Evolutionary conservation across 2,888 invertebrate species (phyloP).

Genomic region (Oxytorus armatus): DNA sequence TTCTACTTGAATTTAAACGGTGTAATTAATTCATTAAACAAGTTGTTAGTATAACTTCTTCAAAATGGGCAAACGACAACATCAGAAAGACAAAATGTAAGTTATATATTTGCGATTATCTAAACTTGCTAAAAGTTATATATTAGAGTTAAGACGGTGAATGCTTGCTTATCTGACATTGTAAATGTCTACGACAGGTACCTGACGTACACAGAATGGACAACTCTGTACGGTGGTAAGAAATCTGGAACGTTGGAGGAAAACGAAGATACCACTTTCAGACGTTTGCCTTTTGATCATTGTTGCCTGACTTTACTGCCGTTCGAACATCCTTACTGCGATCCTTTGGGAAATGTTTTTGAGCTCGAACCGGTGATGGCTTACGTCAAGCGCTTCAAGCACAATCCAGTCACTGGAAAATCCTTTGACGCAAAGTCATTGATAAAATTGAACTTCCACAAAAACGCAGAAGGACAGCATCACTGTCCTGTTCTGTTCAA

Average conservation of each 20-base stretch:
- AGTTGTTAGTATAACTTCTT: not conserved
- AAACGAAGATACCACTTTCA: slow-evolving; percentile 92
- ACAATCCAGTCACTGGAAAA: slow-evolving; percentile 97
- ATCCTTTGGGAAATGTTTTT: slow-evolving; percentile 95
- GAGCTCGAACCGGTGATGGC: slow-evolving; percentile 94
- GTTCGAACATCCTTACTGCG: slow-evolving; percentile 96
- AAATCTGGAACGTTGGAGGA: slow-evolving; percentile 88
- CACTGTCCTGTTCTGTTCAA: slow-evolving; percentile 98
- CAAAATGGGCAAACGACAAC: slow-evolving; percentile 96
- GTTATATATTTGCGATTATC: slow-evolving; percentile 74
- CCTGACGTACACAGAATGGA: slow-evolving; percentile 95
- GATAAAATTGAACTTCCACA: slow-evolving; percentile 94
- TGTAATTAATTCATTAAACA: not conserved
- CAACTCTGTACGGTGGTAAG: slow-evolving; percentile 95
- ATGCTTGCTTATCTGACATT: not conserved
- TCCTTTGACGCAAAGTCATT: slow-evolving; percentile 93
- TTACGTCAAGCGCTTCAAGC: slow-evolving; percentile 95
- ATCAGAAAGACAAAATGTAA: slow-evolving; percentile 97
- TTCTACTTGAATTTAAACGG: too few species aligned
- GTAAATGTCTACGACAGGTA: slow-evolving; percentile 86
- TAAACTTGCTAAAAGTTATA: too few species aligned
- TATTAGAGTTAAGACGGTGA: too few species aligned
- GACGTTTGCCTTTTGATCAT: slow-evolving; percentile 96
- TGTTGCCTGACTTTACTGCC: slow-evolving; percentile 97
- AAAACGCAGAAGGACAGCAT: slow-evolving; percentile 92